A percentile compares a stretch with the other conserved stretches of the same genome.
phyloP scores from a whole-genome alignment of 2,797 vertebrate genomes.

The Phataginus tricuspis region DNA sequence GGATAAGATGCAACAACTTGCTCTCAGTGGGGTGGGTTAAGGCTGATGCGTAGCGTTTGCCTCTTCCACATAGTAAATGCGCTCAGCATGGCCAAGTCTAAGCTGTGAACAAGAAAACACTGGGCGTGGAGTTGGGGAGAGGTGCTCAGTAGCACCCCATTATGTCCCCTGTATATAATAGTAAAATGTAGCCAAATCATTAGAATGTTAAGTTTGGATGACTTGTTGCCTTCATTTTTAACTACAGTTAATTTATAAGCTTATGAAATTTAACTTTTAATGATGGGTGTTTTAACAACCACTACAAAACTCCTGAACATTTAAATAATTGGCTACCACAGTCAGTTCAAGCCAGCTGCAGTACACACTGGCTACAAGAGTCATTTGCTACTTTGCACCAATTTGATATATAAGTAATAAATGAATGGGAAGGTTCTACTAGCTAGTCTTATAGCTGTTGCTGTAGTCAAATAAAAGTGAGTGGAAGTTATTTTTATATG shows the following conservation, averaged over 20 bases:
- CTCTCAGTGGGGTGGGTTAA: neutral
- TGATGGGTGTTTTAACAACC: neutral
- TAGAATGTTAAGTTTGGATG: neutral
- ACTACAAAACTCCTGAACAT: slow-evolving; percentile 5
- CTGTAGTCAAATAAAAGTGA: neutral
- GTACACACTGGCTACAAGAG: neutral
- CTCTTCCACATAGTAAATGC: neutral
- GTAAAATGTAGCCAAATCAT: neutral
- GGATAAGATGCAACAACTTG: neutral
- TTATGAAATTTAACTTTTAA: neutral
- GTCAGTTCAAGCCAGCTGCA: neutral
- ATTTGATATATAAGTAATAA: neutral
- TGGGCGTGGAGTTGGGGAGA: neutral
- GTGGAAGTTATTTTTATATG: neutral
- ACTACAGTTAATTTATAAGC: neutral
- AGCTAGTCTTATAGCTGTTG: neutral
- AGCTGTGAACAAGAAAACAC: neutral
- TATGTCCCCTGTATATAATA: neutral
- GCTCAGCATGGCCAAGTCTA: neutral
- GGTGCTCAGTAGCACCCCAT: neutral
- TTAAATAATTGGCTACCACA: neutral
- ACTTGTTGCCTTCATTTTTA: neutral
- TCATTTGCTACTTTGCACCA: neutral
- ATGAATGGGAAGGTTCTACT: neutral
- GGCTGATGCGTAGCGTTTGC: neutral